Evolutionary conservation across 2,113 vertebrate genomes (phyloP), one percentile per base, ranked within the genome.

Genomic region (Semicossyphus pulcher): DNA sequence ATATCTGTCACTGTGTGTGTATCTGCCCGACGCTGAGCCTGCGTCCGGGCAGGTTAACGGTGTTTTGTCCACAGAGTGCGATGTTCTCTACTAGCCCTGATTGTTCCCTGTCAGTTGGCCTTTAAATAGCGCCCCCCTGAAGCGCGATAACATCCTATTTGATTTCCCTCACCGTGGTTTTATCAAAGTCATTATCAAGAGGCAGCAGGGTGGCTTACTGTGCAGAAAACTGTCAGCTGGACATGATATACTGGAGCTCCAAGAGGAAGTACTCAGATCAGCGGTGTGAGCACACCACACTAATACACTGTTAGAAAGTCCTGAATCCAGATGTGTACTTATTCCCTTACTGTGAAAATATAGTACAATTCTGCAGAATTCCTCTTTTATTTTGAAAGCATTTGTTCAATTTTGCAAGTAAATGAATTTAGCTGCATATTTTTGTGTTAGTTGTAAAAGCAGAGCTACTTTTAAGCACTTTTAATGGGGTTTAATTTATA

Each of bases 161-260:
- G 62, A 68, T 54, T 79, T 71, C 48, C 47, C 41, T 72, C 45
- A 41, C 52, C 72, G 18, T 58, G 29, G 20, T 61, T 76, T 73
- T 70, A 62, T 76, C 68, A 52, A 72, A 79, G 57, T 78, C 70
- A 64, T 67, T 62, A 44, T 80, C 64, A 34, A 36, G 44, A 41
- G 26, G 62, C 69, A 74, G 60, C 45, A 29, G 65, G 37, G 45
- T n/a, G 12, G 39, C 37, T 56, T 10, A 47, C 37, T 57, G 48
- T 51, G 63, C 34, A 21, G 59, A 6, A 20, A 56, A 51, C 58
- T 18, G 16, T 64, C 42, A 58, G 2, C 59, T 54, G 32, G 10
- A 29, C 32, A n/a, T 5, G 9, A 20, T 18, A 39, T 3, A 25
- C 4, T 15, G 1, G 21, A 61, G 11, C 15, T 10, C n/a, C 16